A percentile compares a stretch with the other conserved stretches of the same genome.
phyloP scores from a whole-genome alignment of 2,113 vertebrate genomes.

The Agelaius phoeniceus region DNA sequence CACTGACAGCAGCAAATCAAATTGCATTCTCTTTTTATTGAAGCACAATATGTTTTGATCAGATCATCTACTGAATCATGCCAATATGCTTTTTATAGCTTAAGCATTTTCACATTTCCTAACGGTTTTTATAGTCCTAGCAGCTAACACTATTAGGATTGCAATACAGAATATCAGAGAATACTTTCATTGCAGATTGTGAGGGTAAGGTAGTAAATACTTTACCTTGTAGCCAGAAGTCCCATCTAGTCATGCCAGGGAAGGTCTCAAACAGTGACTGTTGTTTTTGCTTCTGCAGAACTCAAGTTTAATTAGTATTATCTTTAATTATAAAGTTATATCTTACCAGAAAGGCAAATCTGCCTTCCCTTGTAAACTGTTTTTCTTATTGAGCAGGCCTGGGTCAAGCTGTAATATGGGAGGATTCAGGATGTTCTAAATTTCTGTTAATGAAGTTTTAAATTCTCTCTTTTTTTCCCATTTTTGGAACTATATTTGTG shows the following conservation, averaged over 20 bases:
- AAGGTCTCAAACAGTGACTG: constrained; percentile 35
- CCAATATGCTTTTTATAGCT: neutral
- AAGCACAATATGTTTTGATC: neutral
- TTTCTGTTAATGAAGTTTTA: neutral
- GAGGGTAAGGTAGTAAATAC: constrained; percentile 16
- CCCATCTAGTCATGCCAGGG: constrained; percentile 54
- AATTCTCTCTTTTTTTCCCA: neutral
- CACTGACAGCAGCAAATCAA: neutral
- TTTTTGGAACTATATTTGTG: neutral
- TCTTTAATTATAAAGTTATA: constrained; percentile 2
- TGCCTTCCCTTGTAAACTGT: neutral
- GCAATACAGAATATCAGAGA: neutral
- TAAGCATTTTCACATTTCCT: neutral
- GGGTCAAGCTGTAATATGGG: neutral
- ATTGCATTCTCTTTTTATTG: neutral
- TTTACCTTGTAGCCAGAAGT: constrained; percentile 74
- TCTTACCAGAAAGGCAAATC: neutral
- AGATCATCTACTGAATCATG: neutral
- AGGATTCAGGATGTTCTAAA: neutral
- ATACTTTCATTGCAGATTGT: neutral
- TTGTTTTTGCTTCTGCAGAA: constrained; percentile 31
- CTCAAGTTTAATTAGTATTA: neutral
- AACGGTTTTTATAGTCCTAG: neutral
- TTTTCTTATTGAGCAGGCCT: neutral
- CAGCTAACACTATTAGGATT: neutral